Conservation (phyloP, 1,140 invertebrate species). For the Potamilus streckersoni region DNA sequence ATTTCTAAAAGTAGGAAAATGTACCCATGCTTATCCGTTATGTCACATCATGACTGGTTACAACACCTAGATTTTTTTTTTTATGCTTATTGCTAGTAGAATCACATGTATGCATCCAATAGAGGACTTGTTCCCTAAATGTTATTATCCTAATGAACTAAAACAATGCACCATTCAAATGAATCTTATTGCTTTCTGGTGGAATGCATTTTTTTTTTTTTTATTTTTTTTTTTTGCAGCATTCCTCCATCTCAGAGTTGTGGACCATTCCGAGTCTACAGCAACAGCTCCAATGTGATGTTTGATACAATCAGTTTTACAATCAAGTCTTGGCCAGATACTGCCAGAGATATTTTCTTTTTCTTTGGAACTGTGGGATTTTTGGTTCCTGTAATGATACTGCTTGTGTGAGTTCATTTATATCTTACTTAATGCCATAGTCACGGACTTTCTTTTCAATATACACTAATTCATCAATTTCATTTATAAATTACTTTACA, state of each 20-base stretch:
- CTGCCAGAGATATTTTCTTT: conserved; percentile 33
- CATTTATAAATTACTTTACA: background rate
- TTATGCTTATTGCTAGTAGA: too few relatives aligned
- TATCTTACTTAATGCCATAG: background rate
- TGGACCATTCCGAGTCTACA: conserved; percentile 81
- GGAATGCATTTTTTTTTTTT: conserved; percentile 47
- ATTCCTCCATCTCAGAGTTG: conserved; percentile 84
- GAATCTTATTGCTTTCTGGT: conserved; percentile 42
- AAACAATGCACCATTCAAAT: conserved; percentile 44
- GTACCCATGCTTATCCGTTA: too few relatives aligned
- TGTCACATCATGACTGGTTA: too few relatives aligned
- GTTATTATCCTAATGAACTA: conserved; percentile 69
- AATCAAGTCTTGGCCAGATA: conserved; percentile 68
- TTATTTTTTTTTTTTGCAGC: conserved; percentile 42
- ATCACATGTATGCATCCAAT: too few relatives aligned
- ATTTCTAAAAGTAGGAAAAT: too few relatives aligned
- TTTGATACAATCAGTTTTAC: conserved; percentile 77
- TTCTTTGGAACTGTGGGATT: conserved; percentile 44
- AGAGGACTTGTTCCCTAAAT: too few relatives aligned
- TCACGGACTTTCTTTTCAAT: background rate
- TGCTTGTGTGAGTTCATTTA: conserved; percentile 45
- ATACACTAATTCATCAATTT: background rate
- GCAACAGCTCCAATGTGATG: conserved; percentile 73
- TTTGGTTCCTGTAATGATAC: conserved; percentile 26
- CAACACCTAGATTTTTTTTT: too few relatives aligned